phyloP scores from a whole-genome alignment of 2,113 vertebrate genomes.

The Entelurus aequoreus region DNA sequence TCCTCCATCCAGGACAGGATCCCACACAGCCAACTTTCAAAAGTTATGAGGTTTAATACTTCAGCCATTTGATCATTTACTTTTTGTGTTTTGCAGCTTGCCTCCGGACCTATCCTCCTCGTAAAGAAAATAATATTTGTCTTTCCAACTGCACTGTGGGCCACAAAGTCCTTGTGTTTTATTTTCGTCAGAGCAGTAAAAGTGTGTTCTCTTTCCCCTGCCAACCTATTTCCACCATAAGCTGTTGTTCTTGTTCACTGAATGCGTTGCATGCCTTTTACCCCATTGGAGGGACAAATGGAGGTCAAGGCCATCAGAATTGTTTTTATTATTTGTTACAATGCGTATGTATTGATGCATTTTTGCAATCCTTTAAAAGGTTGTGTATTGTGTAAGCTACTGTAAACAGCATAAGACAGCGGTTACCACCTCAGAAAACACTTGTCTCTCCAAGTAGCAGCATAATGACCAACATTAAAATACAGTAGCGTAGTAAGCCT shows the following conservation, averaged over 20 bases:
- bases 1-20: slow-evolving; percentile 39
- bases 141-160: slow-evolving; percentile 77
- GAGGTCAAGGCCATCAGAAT: slow-evolving; percentile 48
- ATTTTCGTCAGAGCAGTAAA: slow-evolving; percentile 73
- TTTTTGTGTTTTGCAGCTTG: slow-evolving; percentile 31
- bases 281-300: slow-evolving; percentile 23
- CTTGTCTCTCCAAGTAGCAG: too few species aligned
- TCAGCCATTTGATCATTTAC: slow-evolving; percentile 73
- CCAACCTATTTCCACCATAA: slow-evolving; percentile 41
- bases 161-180: slow-evolving; percentile 74
- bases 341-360: slow-evolving; percentile 29
- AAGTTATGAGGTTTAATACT: slow-evolving; percentile 70
- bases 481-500: too few species aligned
- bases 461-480: too few species aligned
- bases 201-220: slow-evolving; percentile 52
- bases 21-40: slow-evolving; percentile 17
- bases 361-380: neutral
- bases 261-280: slow-evolving; percentile 7
- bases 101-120: slow-evolving; percentile 62
- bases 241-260: slow-evolving; percentile 53
- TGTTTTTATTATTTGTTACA: neutral
- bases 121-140: slow-evolving; percentile 79
- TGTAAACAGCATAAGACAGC: too few species aligned
- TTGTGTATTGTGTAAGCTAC: too few species aligned
- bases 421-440: too few species aligned